Conservation (phyloP, 2,113 vertebrate genomes). For the Pandion haliaetus region DNA sequence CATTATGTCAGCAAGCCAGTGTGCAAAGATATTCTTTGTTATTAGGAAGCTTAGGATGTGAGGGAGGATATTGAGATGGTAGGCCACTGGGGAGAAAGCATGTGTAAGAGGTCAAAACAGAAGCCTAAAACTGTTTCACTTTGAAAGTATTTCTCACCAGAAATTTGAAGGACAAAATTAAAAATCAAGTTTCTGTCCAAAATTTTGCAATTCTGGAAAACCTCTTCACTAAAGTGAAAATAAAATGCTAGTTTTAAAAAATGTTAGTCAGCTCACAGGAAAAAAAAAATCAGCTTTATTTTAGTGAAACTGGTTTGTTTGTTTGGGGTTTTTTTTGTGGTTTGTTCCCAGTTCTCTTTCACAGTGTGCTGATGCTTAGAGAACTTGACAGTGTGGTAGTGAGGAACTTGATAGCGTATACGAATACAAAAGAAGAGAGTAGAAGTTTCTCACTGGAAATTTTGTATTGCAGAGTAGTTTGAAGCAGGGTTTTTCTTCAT, state of each 20-base stretch:
- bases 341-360: slow-evolving; percentile 48
- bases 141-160: not conserved
- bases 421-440: slow-evolving; percentile 4
- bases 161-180: not conserved
- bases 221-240: not conserved
- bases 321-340: not conserved
- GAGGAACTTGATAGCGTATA: not conserved
- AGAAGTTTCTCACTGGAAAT: slow-evolving; percentile 30
- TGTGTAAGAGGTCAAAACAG: not conserved
- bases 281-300: slow-evolving; percentile 5
- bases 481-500: slow-evolving; percentile 28
- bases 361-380: slow-evolving; percentile 10
- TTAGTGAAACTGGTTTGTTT: slow-evolving; percentile 28
- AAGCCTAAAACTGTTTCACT: not conserved
- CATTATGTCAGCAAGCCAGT: not conserved
- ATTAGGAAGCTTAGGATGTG: not conserved
- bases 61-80: not conserved
- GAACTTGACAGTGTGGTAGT: not conserved
- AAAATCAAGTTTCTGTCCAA: not conserved
- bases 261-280: not conserved
- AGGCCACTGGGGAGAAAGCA: not conserved
- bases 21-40: not conserved
- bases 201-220: not conserved
- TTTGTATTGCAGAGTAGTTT: not conserved
- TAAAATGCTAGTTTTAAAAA: not conserved